Percentiles rank a stretch among this genome's conserved stretches.
phyloP scores from a whole-genome alignment of 2,888 invertebrate genomes.

The Nymphalis polychloros region DNA sequence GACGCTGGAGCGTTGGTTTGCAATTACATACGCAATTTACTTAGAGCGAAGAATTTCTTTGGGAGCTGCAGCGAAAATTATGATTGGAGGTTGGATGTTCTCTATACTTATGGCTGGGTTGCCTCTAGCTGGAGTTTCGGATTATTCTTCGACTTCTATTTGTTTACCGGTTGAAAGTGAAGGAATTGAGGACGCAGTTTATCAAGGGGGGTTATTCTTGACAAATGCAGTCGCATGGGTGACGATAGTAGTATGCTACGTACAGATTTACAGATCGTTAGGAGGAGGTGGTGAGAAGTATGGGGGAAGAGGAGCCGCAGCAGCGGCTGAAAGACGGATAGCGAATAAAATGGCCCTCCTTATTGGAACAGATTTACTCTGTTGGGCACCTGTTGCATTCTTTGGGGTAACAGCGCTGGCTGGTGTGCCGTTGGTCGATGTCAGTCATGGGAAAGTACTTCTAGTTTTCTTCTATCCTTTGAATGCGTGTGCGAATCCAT shows the following conservation, averaged over 20 bases:
- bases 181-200: constrained; percentile 85
- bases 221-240: constrained; percentile 91
- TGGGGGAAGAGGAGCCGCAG: constrained; percentile 83
- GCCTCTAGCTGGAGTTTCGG: constrained; percentile 91
- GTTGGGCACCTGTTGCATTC: constrained; percentile 94
- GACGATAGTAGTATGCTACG: constrained; percentile 91
- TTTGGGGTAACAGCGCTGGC: constrained; percentile 93
- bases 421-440: constrained; percentile 91
- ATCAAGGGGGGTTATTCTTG: constrained; percentile 87
- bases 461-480: constrained; percentile 95
- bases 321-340: constrained; percentile 85
- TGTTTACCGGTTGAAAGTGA: constrained; percentile 93
- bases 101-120: constrained; percentile 88
- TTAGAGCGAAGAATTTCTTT: constrained; percentile 90
- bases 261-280: constrained; percentile 91
- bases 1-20: constrained; percentile 92
- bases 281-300: constrained; percentile 86
- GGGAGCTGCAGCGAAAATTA: constrained; percentile 86
- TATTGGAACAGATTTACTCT: constrained; percentile 91
- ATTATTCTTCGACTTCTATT: constrained; percentile 92
- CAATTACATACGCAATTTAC: constrained; percentile 91
- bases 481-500: constrained; percentile 96
- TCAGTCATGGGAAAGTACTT: constrained; percentile 89
- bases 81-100: constrained; percentile 90
- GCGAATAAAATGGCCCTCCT: constrained; percentile 96